Evolutionary conservation across 2,888 invertebrate species (phyloP), one percentile per base, ranked within the genome.

Genomic region (Scaptomyza polygonia): DNA sequence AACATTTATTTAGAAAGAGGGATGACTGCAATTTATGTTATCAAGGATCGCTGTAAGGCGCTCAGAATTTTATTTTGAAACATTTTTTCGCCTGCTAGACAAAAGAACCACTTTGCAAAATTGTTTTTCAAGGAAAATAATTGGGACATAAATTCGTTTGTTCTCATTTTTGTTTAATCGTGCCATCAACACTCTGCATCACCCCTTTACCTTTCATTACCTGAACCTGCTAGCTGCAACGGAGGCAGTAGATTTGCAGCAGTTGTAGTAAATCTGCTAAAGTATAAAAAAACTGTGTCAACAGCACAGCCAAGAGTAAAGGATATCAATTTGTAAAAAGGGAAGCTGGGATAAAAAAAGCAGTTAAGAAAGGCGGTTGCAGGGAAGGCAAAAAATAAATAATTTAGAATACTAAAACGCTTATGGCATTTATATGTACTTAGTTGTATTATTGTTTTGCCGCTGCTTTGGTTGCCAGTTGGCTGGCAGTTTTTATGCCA

Each of bases 71-170:
- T 4, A 52, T 30, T 21, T 14, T 32, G 30, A 49, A 44, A 32
- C 0, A 27, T 7, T 30, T 55, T 12, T 34, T 39, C 5, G 18
- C n/a, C 8, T n/a, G 16, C 21, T 12, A 34, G 25, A 51, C 21
- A 55, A 43, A 55, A 51, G 40, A 61, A 71, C 3, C 67, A 67
- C 72, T 73, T 67, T 67, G 39, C 39, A 21, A 67, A 77, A 73
- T 72, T 76, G 77, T 73, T 73, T 72, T 67, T 76, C 55, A 40
- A 67, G 57, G 9, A 12, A 72, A 73, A 77, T 73, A 67, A 58
- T 72, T 77, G 72, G 57, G 72, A 73, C 62, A 67, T 73, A 72
- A 73, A 73, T 73, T 77, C 48, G 54, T 32, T 67, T 72, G 67
- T 55, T 77, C 77, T 36, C 45, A 55, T 76, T 73, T 45, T 30